Evolutionary conservation across 2,113 vertebrate genomes (phyloP), one percentile per base, ranked within the genome.

Genomic region (Brevimyrus niger): DNA sequence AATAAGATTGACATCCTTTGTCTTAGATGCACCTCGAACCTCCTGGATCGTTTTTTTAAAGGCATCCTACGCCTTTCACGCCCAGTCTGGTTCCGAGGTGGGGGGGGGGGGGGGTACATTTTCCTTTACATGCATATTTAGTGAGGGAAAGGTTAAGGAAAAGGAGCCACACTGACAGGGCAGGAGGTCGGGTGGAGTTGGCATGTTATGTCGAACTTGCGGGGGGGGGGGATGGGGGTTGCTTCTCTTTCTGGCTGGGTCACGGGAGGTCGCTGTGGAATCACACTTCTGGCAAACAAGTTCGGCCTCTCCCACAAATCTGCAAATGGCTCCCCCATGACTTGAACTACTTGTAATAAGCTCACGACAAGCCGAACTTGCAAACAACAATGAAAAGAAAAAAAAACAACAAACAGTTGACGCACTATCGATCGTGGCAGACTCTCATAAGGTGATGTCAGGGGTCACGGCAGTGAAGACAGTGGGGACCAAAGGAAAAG

Each of bases 271-370:
- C 94, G 95, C 35, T 90, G 92, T 86, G 91, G 95, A 95, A 96
- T 96, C 95, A 96, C 94, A 95, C 94, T 95, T 95, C 95, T 95
- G 95, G 95, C 95, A 96, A 96, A 96, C 95, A 96, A 95, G 93
- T 93, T 92, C 93, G 94, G 95, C 94, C 94, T 90, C 93, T 94
- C 93, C 93, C 94, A 89, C 94, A 94, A 93, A 94, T 93, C 93
- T 91, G 91, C 90, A 92, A 94, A 92, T 93, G 93, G 93, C 95
- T 95, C 94, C 95, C 90, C 93, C 94, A 91, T 94, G 95, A 95
- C 93, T 94, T 91, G 91, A 92, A 90, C 94, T 93, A 92, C 94
- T 94, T 95, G 95, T 95, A 96, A 96, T 95, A 95, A 96, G 96
- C 95, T 94, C 94, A 91, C 92, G 94, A 93, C 87, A 91, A 94